Percentiles rank a stretch among this genome's conserved stretches.
These are phyloP conservation scores for Chlorocebus sabaeus DNA, from an alignment of 2,113 vertebrate species.

Conservation along the genomic window DNA sequence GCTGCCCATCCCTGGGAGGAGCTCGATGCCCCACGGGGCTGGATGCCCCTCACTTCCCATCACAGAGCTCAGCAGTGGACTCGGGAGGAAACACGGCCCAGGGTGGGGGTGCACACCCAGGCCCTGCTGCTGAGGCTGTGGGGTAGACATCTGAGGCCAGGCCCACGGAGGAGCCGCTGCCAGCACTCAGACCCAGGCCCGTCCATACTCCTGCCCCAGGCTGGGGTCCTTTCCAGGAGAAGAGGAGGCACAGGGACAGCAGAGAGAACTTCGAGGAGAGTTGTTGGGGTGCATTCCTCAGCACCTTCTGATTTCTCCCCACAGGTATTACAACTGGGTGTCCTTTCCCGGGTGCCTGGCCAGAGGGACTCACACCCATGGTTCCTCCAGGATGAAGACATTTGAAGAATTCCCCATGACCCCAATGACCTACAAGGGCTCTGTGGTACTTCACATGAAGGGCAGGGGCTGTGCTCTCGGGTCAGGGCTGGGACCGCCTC, in stretches of 20 bases:
- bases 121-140: too few species aligned
- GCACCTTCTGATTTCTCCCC: not conserved
- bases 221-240: not conserved
- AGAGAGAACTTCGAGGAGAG: not conserved
- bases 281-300: not conserved
- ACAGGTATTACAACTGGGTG: conserved; percentile 97
- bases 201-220: not conserved
- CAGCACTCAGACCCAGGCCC: too few species aligned
- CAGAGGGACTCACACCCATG: conserved; percentile 86
- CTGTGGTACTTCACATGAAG: conserved; percentile 85
- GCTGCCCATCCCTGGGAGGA: not conserved
- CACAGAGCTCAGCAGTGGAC: not conserved
- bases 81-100: not conserved
- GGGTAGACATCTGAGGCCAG: rapidly evolving
- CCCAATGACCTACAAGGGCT: conserved; percentile 88
- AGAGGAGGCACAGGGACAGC: not conserved
- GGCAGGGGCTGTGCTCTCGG: not conserved
- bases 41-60: not conserved
- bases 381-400: conserved; percentile 91
- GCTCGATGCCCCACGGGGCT: not conserved
- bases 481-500: not conserved
- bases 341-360: conserved; percentile 92
- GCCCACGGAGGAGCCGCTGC: rapidly evolving
- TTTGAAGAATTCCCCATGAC: conserved; percentile 96
- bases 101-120: not conserved